A percentile compares a stretch with the other conserved stretches of the same genome.
Conservation (phyloP, 1,140 invertebrate genomes). For the Scaptomyza pallida region DNA sequence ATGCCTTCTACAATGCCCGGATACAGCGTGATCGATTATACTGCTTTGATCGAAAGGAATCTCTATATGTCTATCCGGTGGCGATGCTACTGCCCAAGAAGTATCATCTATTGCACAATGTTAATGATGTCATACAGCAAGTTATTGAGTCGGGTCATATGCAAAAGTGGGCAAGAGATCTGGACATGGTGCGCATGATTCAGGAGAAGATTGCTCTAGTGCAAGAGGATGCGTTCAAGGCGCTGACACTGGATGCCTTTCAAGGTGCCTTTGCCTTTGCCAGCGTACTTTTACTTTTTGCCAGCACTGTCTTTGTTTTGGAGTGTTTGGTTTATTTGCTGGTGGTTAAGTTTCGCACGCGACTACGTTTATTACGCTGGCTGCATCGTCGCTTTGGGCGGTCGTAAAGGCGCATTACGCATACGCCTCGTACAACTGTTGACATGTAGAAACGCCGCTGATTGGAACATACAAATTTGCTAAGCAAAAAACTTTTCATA, state of each 20-base stretch:
- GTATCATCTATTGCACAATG: constrained; percentile 72
- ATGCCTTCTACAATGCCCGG: constrained; percentile 73
- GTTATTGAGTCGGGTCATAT: constrained; percentile 80
- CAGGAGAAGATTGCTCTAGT: constrained; percentile 61
- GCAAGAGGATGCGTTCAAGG: constrained; percentile 63
- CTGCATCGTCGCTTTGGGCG: constrained; percentile 43
- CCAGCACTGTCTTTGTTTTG: constrained; percentile 48
- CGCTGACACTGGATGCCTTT: constrained; percentile 61
- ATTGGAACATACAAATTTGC: constrained; percentile 27
- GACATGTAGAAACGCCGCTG: neutral
- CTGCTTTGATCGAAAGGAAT: constrained; percentile 75
- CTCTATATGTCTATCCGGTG: constrained; percentile 73
- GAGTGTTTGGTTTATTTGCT: constrained; percentile 47
- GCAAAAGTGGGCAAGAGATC: constrained; percentile 78
- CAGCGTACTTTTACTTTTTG: constrained; percentile 43
- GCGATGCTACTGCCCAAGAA: constrained; percentile 78
- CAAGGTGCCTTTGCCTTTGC: constrained; percentile 61
- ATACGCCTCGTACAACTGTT: constrained; percentile 41
- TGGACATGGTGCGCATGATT: constrained; percentile 73
- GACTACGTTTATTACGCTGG: constrained; percentile 38
- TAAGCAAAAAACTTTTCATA: constrained; percentile 13
- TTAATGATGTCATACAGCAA: constrained; percentile 74
- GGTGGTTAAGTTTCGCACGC: constrained; percentile 39
- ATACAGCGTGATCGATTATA: constrained; percentile 63
- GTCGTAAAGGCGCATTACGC: constrained; percentile 16